Evolutionary conservation across 2,888 invertebrate genomes (phyloP), one percentile per base, ranked within the genome.

Genomic region (Eustalomyia histrio): DNA sequence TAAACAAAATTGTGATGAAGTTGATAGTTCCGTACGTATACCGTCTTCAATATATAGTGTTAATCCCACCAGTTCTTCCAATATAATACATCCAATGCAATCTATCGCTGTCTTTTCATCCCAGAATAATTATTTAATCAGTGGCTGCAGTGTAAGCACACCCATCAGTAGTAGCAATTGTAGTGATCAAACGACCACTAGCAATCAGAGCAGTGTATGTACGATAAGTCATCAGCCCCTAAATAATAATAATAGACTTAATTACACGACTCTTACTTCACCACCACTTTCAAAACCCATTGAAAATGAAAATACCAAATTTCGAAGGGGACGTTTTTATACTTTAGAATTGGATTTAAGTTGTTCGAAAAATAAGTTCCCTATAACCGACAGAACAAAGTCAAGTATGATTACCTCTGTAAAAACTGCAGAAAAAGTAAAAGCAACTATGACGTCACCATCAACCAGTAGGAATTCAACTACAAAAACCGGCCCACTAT

Each of bases 301-400:
- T 63, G 86, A 87, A 65, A 89, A 90, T 75, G 88, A 89, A 43
- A 89, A 90, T 83, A 88, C 87, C 39, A 88, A 88, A 80, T 88
- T 86, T 65, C 85, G 85, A 12, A 85, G 90, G 43, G 90, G 89
- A 21, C 89, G 91, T 18, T 91, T 90, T 81, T 88, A 90, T 82
- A 91, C 90, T 43, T 83, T 90, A 21, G 90, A 90, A 81, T 87
- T 93, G 84, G 92, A 92, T 86, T 89, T 93, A 80, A 92, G 92
- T 80, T 93, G 92, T 87, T 92, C 92, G 83, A 92, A 92, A 84
- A 93, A 93, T 87, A 93, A 92, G 88, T 93, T 93, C 90, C 93
- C 93, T 83, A 92, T 93, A 83, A 91, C 90, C 76, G 89, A 91
- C 84, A 89, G 91, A 63, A 71, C 79, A 52, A 80, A 72, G 47